A percentile compares a stretch with the other conserved stretches of the same genome.
phyloP scores from a whole-genome alignment of 2,113 vertebrate genomes.

The Alligator sinensis region DNA sequence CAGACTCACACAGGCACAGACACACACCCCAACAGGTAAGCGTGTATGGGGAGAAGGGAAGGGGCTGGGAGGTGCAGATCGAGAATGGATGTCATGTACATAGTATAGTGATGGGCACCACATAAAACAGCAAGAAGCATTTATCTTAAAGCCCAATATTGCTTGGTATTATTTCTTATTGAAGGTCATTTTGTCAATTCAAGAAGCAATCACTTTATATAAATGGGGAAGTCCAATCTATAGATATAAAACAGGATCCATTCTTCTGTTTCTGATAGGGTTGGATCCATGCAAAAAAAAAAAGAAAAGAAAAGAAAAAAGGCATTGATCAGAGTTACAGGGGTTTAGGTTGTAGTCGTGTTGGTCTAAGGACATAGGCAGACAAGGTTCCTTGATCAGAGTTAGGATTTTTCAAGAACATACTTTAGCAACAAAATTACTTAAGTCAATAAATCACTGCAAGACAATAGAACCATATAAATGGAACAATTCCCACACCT shows the following conservation, averaged over 20 bases:
- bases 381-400: too few relatives aligned
- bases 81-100: background rate
- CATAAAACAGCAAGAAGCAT: background rate
- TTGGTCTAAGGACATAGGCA: too few relatives aligned
- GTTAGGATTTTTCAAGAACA: background rate
- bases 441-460: background rate
- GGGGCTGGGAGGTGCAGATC: too few relatives aligned
- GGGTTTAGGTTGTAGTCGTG: too few relatives aligned
- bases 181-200: background rate
- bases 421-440: background rate
- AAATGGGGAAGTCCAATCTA: background rate
- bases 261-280: fast-evolving
- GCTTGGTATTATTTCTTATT: background rate
- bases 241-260: background rate
- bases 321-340: background rate
- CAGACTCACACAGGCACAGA: too few relatives aligned
- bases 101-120: background rate
- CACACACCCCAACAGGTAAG: too few relatives aligned
- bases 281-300: background rate
- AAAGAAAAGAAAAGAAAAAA: too few relatives aligned
- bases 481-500: background rate
- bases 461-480: fast-evolving
- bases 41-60: too few relatives aligned
- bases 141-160: fast-evolving
- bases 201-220: background rate